Conservation (phyloP, 2,113 vertebrate genomes). For the Phocoena sinus region DNA sequence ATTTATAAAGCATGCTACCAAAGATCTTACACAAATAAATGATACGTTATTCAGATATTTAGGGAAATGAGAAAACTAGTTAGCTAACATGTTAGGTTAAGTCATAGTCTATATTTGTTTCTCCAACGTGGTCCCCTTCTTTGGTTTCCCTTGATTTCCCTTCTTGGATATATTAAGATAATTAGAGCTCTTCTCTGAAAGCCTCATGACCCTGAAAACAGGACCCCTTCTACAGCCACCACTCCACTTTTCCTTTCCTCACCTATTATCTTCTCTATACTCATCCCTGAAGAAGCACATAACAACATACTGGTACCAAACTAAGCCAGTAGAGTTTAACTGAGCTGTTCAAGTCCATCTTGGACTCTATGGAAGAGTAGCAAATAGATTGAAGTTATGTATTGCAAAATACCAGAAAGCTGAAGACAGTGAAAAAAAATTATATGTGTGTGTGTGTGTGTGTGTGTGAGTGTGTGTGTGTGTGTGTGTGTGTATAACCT, state of each 20-base stretch:
- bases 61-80: not conserved
- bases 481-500: not conserved
- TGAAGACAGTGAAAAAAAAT: not conserved
- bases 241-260: not conserved
- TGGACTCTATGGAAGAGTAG: not conserved
- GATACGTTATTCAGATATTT: not conserved
- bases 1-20: not conserved
- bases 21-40: not conserved
- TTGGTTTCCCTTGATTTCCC: not conserved
- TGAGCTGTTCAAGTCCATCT: not conserved
- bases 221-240: not conserved
- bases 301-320: not conserved
- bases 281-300: not conserved
- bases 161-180: not conserved
- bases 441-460: rapidly evolving
- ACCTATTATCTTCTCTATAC: not conserved
- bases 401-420: not conserved
- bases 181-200: not conserved
- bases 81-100: not conserved
- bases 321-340: not conserved
- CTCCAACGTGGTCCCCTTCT: not conserved
- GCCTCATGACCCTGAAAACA: not conserved
- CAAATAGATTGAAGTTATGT: not conserved
- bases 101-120: not conserved
- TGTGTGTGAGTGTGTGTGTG: not conserved